Base-by-base conservation (phyloP, 2,113 vertebrate species). In the Eurystomus gularis region DNA sequence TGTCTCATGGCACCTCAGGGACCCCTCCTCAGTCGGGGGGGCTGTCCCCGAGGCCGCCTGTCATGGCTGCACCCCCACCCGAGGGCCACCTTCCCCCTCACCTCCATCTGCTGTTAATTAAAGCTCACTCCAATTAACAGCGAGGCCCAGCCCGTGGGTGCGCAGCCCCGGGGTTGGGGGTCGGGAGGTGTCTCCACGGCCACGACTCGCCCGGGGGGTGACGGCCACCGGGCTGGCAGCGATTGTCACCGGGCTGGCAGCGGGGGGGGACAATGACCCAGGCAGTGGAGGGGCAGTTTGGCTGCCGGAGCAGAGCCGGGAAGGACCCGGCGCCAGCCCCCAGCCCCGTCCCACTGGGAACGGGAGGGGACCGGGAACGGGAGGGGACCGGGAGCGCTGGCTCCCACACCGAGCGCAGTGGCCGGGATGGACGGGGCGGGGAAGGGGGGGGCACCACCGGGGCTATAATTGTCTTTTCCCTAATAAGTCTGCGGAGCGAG, bases 381-480 rank as follows among this genome's bases (percentile, higher is more conserved):
- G 35, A 44, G 19, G 2, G 46, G 18, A 42, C 10, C 8, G 1
- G 25, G 24, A 23, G 23, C 24, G 42, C 16, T 44, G 10, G 29
- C 55, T 57, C 55, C 55, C 55, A n/a, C 55, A 57, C 11, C 31
- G 42, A 44, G 11, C 42, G 42, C 42, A 44, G 42, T 13, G 42
- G 42, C 42, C 42, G 42, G n/a, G n/a, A n/a, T n/a, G n/a, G 54
- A 55, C 51, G 14, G 51, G 51, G 51, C 12, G 25, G 51, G 24
- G 10, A 20, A 11, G 40, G 35, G 28, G 29, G 44, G 31, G 19
- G 29, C 66, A 37, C 52, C 8, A 4, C 44, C 2, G 12, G n/a
- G 44, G 17, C 79, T 80, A 51, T 57, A 80, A 76, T n/a, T 64
- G 18, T 24, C 75, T 79, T 84, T 89, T 84, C 75, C 92, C 81